Evolutionary conservation across 1,140 invertebrate genomes (phyloP).

Genomic region (Tetragnatha versicolor): DNA sequence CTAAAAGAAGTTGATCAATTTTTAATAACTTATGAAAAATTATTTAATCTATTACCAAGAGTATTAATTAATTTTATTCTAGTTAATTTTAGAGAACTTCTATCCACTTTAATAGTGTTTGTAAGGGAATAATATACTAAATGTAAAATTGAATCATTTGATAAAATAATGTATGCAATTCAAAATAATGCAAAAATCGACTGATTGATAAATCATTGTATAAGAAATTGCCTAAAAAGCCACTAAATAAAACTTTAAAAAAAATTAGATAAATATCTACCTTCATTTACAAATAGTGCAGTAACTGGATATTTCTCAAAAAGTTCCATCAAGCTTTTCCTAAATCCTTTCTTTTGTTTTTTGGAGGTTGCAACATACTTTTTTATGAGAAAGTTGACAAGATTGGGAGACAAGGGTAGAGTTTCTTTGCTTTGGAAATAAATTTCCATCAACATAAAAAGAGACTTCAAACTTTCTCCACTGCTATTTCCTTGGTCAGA

Average conservation of each 20-base stretch:
- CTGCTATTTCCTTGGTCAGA: neutral
- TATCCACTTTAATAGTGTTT: too few species aligned
- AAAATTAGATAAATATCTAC: constrained; percentile 9
- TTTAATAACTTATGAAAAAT: neutral
- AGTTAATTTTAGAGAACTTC: too few species aligned
- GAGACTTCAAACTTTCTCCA: neutral
- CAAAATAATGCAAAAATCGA: too few species aligned
- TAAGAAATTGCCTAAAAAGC: too few species aligned
- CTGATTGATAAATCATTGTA: too few species aligned
- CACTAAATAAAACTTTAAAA: too few species aligned
- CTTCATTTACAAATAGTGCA: constrained; percentile 2
- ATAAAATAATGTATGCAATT: too few species aligned
- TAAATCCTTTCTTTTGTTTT: constrained; percentile 13
- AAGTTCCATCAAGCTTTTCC: neutral
- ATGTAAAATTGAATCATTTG: too few species aligned
- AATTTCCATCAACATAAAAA: constrained; percentile 5
- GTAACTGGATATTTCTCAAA: constrained; percentile 8
- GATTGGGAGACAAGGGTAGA: neutral
- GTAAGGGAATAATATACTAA: too few species aligned
- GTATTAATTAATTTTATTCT: too few species aligned
- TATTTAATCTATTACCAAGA: neutral
- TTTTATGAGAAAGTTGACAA: constrained; percentile 5
- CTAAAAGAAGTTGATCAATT: neutral
- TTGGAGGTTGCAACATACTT: neutral
- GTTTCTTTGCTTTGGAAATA: neutral